Evolutionary conservation across 2,797 vertebrate species (phyloP), one percentile per base, ranked within the genome.

Genomic region (Chromis chromis): DNA sequence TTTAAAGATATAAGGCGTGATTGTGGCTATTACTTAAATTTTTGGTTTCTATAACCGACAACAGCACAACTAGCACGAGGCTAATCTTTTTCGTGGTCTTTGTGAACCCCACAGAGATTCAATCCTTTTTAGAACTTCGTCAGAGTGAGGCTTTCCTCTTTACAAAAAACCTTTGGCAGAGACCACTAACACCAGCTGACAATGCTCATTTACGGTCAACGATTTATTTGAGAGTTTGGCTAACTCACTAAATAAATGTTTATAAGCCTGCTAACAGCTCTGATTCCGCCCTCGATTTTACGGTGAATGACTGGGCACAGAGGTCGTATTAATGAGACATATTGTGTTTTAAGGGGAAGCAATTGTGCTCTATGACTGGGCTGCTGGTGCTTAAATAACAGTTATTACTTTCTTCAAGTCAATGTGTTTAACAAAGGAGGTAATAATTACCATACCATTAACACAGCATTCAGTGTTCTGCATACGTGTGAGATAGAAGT

Each of bases 391-490:
- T 31, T 31, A 31, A 31, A 31, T 6, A 19, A 7, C 44, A n/a
- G 17, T 4, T 19, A 46, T 19, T 17, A 17, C 14, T 44, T 16
- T 17, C 8, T 44, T 9, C 44, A 19, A 7, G 44, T 46, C 1
- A 19, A n/a, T 19, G 44, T n/a, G 14, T 46, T 46, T n/a, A 46
- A 46, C 49, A 53, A 40, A 71, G 65, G 8, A 48, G 46, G 61
- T 65, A 49, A 65, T 55, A 65, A 79, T 76, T 78, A 75, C 14
- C 27, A 40, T 39, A 62, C 52, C 68, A 73, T 59, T 65, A 68
- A 50, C 70, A 53, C 70, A 53, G 28, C 19, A 4, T 48, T 69
- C 5, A 46, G 28, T 50, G 16, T 54, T 31, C 40, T 74, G 17
- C 63, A 50, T 42, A 70, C 48, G 16, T 52, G 69, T 60, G 40